A percentile compares a stretch with the other conserved stretches of the same genome.
These are phyloP conservation scores for Odontophorus gujanensis DNA, from an alignment of 2,113 vertebrate genomes.

Conservation along the genomic window DNA sequence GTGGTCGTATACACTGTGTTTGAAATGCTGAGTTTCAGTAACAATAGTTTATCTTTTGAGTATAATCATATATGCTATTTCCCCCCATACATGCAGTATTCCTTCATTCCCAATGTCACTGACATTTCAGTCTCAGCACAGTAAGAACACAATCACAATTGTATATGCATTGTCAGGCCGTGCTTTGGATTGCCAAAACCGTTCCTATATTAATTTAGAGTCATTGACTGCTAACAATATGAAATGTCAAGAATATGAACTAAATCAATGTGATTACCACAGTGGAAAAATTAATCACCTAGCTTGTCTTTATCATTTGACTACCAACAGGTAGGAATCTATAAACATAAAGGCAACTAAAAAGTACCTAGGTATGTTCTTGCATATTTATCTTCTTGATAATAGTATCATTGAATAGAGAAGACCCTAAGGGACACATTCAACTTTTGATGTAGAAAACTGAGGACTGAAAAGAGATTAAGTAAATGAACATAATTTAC, in stretches of 20 bases:
- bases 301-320: constrained; percentile 61
- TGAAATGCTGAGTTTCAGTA: neutral
- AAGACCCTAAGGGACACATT: neutral
- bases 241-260: constrained; percentile 64
- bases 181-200: constrained; percentile 53
- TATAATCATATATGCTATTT: neutral
- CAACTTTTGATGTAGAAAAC: neutral
- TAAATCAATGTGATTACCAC: constrained; percentile 67
- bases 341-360: constrained; percentile 49
- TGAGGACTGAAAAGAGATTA: neutral
- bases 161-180: constrained; percentile 46
- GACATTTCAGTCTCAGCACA: constrained; percentile 28
- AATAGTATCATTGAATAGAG: constrained; percentile 16
- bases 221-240: constrained; percentile 62
- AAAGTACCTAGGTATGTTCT: constrained; percentile 25
- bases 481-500: neutral
- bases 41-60: neutral
- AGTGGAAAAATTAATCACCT: constrained; percentile 67
- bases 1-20: neutral
- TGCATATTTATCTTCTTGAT: constrained; percentile 46
- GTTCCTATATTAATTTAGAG: constrained; percentile 53
- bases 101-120: neutral
- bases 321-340: constrained; percentile 54
- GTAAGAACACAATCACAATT: constrained; percentile 12
- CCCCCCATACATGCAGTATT: neutral